Percentiles rank a stretch among this genome's conserved stretches.
phyloP scores from a whole-genome alignment of 2,888 invertebrate species.

The Bembecia ichneumoniformis region DNA sequence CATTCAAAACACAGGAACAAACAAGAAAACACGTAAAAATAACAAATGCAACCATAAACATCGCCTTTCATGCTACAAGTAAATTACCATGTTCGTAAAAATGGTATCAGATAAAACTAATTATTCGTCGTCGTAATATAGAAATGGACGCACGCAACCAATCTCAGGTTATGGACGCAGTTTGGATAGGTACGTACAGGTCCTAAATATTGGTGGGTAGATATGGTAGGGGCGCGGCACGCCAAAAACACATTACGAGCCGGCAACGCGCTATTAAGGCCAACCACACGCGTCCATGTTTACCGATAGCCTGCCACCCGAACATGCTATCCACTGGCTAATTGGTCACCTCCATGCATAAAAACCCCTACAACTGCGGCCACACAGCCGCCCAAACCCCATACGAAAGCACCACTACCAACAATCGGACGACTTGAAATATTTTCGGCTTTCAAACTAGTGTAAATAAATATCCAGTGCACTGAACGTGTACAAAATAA shows the following conservation, averaged over 20 bases:
- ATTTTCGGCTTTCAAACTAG: constrained; percentile 31
- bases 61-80: constrained; percentile 45
- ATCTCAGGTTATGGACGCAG: constrained; percentile 51
- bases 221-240: constrained; percentile 60
- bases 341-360: constrained; percentile 60
- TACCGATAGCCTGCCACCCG: constrained; percentile 52
- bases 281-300: constrained; percentile 57
- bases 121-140: constrained; percentile 55
- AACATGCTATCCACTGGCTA: constrained; percentile 62
- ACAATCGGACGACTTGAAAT: constrained; percentile 16
- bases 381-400: constrained; percentile 35
- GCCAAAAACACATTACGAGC: constrained; percentile 64
- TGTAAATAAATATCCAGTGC: constrained; percentile 16
- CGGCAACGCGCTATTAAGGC: constrained; percentile 61
- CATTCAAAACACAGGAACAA: too few species aligned
- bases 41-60: constrained; percentile 29
- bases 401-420: constrained; percentile 19
- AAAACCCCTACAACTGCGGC: constrained; percentile 51
- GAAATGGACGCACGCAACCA: constrained; percentile 58
- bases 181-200: constrained; percentile 53
- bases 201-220: constrained; percentile 55
- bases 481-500: constrained; percentile 2
- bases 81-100: constrained; percentile 52
- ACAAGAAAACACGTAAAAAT: constrained; percentile 17
- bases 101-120: constrained; percentile 56